phyloP scores from a whole-genome alignment of 2,113 vertebrate genomes.

The Nycticebus coucang region DNA sequence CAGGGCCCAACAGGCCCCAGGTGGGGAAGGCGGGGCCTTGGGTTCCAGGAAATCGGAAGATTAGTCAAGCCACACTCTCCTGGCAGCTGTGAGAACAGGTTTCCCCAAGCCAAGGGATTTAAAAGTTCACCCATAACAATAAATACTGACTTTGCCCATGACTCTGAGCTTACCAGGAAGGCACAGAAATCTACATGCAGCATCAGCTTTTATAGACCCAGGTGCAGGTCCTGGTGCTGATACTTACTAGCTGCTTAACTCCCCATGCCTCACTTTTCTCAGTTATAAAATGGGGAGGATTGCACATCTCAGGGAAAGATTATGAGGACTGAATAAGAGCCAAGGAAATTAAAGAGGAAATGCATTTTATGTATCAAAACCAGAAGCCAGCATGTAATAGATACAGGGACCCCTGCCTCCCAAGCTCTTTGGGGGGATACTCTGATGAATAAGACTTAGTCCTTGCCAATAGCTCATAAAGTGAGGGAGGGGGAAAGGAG shows the following conservation, averaged over 20 bases:
- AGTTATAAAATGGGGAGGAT: background rate
- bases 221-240: background rate
- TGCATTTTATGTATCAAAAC: background rate
- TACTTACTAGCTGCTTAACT: background rate
- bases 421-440: background rate
- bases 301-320: background rate
- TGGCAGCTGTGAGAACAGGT: slow-evolving; percentile 72
- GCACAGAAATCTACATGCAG: background rate
- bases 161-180: background rate
- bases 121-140: slow-evolving; percentile 42
- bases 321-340: background rate
- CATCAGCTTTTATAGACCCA: background rate
- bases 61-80: slow-evolving; percentile 58
- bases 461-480: background rate
- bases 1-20: slow-evolving; percentile 14
- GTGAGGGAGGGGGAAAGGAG: background rate
- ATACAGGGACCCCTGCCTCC: background rate
- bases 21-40: slow-evolving; percentile 49
- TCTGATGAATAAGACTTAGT: background rate
- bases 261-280: background rate
- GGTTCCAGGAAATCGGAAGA: slow-evolving; percentile 70
- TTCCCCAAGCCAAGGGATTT: slow-evolving; percentile 55
- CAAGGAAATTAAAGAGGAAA: background rate
- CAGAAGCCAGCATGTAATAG: background rate
- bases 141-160: slow-evolving; percentile 38